These are phyloP conservation scores for Tiaroga cobitis DNA, from an alignment of 2,797 vertebrate species.

Conservation along the genomic window DNA sequence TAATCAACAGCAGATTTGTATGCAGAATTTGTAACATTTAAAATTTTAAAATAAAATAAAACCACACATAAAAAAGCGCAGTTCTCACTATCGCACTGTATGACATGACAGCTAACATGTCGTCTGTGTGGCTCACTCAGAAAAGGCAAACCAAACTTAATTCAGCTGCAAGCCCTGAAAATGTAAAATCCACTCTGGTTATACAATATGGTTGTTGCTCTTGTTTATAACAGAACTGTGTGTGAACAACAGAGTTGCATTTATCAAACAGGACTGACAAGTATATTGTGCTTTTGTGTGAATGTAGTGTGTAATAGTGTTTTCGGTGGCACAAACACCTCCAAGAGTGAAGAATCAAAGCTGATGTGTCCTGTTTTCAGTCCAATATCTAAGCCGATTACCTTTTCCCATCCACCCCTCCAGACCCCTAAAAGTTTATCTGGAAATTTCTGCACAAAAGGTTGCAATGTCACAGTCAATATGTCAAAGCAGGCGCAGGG, in stretches of 20 bases:
- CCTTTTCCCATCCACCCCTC: slow-evolving; percentile 59
- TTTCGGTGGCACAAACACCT: slow-evolving; percentile 37
- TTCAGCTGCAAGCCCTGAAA: not conserved
- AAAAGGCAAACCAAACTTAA: not conserved
- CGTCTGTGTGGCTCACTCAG: not conserved
- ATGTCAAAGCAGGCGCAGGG: slow-evolving; percentile 62
- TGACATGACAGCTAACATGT: not conserved
- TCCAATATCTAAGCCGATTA: slow-evolving; percentile 71
- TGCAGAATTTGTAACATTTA: not conserved
- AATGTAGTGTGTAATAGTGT: slow-evolving; percentile 23
- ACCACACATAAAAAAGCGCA: not conserved
- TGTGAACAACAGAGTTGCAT: not conserved
- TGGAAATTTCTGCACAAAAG: slow-evolving; percentile 67
- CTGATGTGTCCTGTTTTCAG: slow-evolving; percentile 42
- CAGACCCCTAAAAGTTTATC: slow-evolving; percentile 60
- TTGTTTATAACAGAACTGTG: not conserved
- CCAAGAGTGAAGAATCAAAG: slow-evolving; percentile 33
- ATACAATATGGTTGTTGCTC: not conserved
- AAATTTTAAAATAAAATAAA: not conserved
- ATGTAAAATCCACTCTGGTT: not conserved
- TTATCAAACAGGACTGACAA: slow-evolving; percentile 22
- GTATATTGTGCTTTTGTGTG: not conserved
- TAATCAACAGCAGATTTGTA: not conserved
- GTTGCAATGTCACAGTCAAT: slow-evolving; percentile 69
- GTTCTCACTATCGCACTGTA: too few species aligned